Percentiles rank a stretch among this genome's conserved stretches.
phyloP scores from a whole-genome alignment of 2,888 invertebrate genomes.

The Piscicola geometra region DNA sequence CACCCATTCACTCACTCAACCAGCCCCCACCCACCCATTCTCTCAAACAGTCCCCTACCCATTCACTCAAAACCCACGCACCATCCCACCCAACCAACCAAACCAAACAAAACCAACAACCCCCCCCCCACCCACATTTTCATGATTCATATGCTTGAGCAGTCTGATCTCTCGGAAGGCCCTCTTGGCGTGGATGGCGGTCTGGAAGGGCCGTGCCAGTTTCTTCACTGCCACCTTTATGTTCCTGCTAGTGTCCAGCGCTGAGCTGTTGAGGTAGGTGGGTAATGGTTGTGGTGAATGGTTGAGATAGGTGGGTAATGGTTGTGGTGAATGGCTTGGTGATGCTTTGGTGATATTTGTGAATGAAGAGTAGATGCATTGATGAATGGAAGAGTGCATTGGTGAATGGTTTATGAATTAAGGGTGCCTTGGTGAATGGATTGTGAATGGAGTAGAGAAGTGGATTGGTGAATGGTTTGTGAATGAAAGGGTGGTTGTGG shows the following conservation, averaged over 20 bases:
- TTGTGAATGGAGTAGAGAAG: no score
- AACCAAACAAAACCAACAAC: neutral
- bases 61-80: neutral
- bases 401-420: no score
- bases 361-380: no score
- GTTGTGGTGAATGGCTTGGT: no score
- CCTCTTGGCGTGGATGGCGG: conserved; percentile 93
- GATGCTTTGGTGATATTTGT: neutral
- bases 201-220: conserved; percentile 92
- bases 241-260: conserved; percentile 67
- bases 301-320: no score
- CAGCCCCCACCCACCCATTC: no score
- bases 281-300: no score
- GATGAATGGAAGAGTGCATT: no score
- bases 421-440: no score
- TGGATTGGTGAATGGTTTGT: no score
- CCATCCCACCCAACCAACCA: neutral
- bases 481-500: no score
- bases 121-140: conserved; percentile 69
- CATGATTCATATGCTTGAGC: conserved; percentile 97
- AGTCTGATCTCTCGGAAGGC: conserved; percentile 92
- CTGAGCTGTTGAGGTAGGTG: conserved; percentile 31
- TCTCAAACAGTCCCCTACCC: no score
- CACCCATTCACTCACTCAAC: neutral
- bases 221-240: conserved; percentile 96